A percentile compares a stretch with the other conserved stretches of the same genome.
These are phyloP conservation scores for Meteorus cinctellus DNA, from an alignment of 2,888 invertebrate species.

Conservation along the genomic window DNA sequence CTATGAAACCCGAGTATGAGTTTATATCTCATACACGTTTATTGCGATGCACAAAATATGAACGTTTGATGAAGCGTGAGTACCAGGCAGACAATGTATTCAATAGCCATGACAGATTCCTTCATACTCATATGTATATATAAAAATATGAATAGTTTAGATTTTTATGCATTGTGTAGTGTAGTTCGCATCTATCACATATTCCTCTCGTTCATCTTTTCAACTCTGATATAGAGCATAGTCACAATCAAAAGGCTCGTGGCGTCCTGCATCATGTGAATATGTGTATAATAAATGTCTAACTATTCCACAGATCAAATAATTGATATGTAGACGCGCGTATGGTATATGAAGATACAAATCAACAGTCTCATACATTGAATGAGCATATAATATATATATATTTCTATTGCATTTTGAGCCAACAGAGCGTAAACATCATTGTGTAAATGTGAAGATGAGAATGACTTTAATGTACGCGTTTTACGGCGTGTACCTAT, in stretches of 20 bases:
- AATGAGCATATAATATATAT: background rate
- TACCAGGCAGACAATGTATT: constrained; percentile 38
- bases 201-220: background rate
- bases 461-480: constrained; percentile 33
- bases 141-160: background rate
- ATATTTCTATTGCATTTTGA: background rate
- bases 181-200: background rate
- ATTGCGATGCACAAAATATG: constrained; percentile 56
- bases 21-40: constrained; percentile 43
- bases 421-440: constrained; percentile 9
- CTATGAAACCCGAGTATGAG: constrained; percentile 14
- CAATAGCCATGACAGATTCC: constrained; percentile 51
- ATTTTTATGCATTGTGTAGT: constrained; percentile 20
- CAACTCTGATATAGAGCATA: background rate
- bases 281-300: background rate
- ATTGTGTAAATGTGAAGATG: background rate
- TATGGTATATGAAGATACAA: background rate
- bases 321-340: background rate
- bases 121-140: background rate
- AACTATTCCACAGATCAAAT: background rate
- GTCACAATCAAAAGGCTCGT: background rate
- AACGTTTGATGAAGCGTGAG: constrained; percentile 53
- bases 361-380: background rate
- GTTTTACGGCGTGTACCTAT: background rate
- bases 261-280: background rate